These are phyloP conservation scores for Pogonocichla stellata DNA, from an alignment of 2,113 vertebrate genomes.

Conservation along the genomic window DNA sequence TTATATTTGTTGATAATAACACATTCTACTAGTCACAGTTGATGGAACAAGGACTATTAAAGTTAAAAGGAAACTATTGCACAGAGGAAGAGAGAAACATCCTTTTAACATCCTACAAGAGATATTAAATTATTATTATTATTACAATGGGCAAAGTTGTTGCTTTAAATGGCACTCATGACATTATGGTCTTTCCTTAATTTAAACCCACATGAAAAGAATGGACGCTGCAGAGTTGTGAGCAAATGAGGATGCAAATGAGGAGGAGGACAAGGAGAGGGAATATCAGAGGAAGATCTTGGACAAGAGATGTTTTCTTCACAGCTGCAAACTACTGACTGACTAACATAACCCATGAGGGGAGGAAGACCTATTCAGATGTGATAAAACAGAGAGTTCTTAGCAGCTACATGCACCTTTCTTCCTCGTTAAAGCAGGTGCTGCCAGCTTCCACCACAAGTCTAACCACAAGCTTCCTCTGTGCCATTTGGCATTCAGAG, in stretches of 20 bases:
- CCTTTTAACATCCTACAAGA: not conserved
- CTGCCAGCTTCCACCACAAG: not conserved
- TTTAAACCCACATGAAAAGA: slow-evolving; percentile 3
- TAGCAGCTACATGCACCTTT: not conserved
- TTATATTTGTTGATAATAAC: not conserved
- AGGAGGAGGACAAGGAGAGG: not conserved
- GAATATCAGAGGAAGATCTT: not conserved
- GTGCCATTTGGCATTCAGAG: not conserved
- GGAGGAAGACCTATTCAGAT: not conserved
- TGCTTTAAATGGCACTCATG: not conserved
- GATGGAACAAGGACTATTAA: not conserved
- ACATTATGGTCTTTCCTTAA: not conserved
- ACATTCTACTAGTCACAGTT: not conserved
- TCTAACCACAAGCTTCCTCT: not conserved
- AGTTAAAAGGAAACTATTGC: slow-evolving; percentile 20
- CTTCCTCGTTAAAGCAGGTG: not conserved
- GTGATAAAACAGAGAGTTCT: not conserved
- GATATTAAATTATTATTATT: not conserved
- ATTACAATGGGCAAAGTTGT: not conserved
- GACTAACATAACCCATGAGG: not conserved
- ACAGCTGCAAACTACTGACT: not conserved
- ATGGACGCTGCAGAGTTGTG: not conserved
- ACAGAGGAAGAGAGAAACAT: not conserved
- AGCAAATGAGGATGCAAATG: not conserved
- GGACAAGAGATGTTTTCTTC: not conserved